These are phyloP conservation scores for Pangasius sanitwongsei DNA, from an alignment of 2,797 vertebrate genomes.

Conservation along the genomic window DNA sequence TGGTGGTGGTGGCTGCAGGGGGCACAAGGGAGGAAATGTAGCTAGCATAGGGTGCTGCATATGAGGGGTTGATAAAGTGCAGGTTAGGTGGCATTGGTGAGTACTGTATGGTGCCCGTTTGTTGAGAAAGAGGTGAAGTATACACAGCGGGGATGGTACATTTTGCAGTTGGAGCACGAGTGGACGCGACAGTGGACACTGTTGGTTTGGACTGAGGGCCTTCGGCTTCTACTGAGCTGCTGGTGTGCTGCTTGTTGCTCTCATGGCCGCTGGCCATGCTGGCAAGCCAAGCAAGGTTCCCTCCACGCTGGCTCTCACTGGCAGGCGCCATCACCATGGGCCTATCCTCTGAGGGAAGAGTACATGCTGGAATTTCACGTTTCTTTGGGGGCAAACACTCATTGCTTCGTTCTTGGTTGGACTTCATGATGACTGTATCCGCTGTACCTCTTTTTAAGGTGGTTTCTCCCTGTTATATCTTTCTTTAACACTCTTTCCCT, in stretches of 20 bases:
- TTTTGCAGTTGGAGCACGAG: constrained; percentile 71
- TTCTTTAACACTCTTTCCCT: constrained; percentile 46
- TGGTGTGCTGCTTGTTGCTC: constrained; percentile 66
- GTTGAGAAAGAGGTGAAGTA: constrained; percentile 83
- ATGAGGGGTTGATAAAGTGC: constrained; percentile 91
- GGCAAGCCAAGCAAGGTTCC: constrained; percentile 92
- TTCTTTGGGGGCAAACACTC: constrained; percentile 99
- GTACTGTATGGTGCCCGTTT: constrained; percentile 86
- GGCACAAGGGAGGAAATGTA: constrained; percentile 92
- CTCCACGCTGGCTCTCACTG: constrained; percentile 85
- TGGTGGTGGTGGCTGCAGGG: constrained; percentile 78
- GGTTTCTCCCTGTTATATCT: constrained; percentile 28
- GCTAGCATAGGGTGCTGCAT: constrained; percentile 85
- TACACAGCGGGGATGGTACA: constrained; percentile 86
- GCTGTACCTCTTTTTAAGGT: constrained; percentile 36
- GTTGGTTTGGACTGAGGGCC: constrained; percentile 85
- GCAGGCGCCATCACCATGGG: constrained; percentile 74
- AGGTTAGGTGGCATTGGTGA: constrained; percentile 89
- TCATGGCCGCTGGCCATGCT: constrained; percentile 77
- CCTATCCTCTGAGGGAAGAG: constrained; percentile 85
- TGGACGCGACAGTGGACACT: constrained; percentile 74
- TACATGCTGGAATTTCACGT: constrained; percentile 90
- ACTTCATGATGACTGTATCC: constrained; percentile 83
- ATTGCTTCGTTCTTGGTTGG: constrained; percentile 97
- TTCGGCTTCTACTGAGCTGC: constrained; percentile 71